Percentiles rank a stretch among this genome's conserved stretches.
Evolutionary conservation across 2,113 vertebrate species (phyloP).

Genomic region (Xiphorhynchus elegans): DNA sequence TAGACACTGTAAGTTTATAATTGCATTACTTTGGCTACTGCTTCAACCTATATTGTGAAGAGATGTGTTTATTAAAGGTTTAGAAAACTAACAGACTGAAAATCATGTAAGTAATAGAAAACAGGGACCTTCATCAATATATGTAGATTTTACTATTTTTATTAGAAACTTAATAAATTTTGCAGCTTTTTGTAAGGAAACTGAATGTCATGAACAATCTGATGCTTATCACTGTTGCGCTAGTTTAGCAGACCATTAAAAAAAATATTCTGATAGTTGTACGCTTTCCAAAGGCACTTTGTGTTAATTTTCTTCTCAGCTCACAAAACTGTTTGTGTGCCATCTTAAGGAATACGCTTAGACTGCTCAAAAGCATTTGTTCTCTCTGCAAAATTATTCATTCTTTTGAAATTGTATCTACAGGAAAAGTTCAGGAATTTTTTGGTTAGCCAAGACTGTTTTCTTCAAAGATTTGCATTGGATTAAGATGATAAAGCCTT

Average conservation of each 20-base stretch:
- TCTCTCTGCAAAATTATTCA: neutral
- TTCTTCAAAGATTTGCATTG: neutral
- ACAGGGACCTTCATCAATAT: neutral
- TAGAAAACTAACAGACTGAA: conserved; percentile 8
- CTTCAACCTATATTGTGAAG: conserved; percentile 35
- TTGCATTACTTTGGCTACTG: conserved; percentile 16
- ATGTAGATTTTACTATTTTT: neutral
- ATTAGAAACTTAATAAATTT: neutral
- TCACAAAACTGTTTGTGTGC: neutral
- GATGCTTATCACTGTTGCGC: neutral
- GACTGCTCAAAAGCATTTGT: neutral
- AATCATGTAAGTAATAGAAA: neutral
- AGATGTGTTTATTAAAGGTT: conserved; percentile 34
- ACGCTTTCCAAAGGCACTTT: neutral
- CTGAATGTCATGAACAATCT: neutral
- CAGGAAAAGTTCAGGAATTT: neutral
- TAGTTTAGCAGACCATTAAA: neutral
- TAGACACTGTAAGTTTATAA: conserved; percentile 6
- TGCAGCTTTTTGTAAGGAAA: neutral
- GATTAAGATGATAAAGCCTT: neutral
- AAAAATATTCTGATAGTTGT: neutral
- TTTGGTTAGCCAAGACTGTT: neutral
- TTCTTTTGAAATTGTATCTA: conserved; percentile 17
- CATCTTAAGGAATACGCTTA: neutral
- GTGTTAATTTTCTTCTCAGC: conserved; percentile 6